Evolutionary conservation across 2,888 invertebrate genomes (phyloP), one percentile per base, ranked within the genome.

Genomic region (Tigriopus californicus): DNA sequence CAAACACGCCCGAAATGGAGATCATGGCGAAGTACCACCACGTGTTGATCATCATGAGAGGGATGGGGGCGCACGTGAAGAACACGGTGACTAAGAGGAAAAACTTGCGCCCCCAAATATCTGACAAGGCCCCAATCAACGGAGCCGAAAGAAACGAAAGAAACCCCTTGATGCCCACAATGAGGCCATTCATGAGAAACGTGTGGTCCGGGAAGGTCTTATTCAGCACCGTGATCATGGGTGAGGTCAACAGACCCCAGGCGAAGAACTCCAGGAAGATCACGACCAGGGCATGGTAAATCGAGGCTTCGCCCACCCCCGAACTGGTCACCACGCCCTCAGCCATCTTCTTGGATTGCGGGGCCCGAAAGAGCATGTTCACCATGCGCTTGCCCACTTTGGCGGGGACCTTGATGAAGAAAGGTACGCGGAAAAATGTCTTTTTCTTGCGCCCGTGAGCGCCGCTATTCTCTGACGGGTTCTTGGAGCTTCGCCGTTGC

Each of bases 1-100:
- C 91, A 75, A 98, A 98, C 65, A 97, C 85, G 62, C 98, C 98
- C 66, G 92, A 94, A 72, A 98, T 89, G 70, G 92, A 92, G 75
- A 97, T 90, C 85, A 97, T 88, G 61, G 95, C 92, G 75, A 98
- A 98, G 74, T 97, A 98, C 92, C 92, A 95, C 90, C 90, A 97
- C 54, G 97, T 92, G 76, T 95, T 97, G 70, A 98, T 85, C 68
- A 89, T 90, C 90, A 99, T 95, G 62, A 98, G 78, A 59, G 98
- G 98, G 71, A 98, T 97, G 58, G 98, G 98, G 66, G 88, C 86
- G 75, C 98, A 98, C 44, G 98, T 98, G 75, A 95, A 95, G 74
- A 95, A 91, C 68, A 97, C 95, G 56, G 97, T 97, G 68, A 98
- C 83, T 64, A 98, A 79, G 62, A 98, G 80, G 76, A 97, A 97